phyloP scores from a whole-genome alignment of 1,140 invertebrate species.

The Drosophila asahinai region DNA sequence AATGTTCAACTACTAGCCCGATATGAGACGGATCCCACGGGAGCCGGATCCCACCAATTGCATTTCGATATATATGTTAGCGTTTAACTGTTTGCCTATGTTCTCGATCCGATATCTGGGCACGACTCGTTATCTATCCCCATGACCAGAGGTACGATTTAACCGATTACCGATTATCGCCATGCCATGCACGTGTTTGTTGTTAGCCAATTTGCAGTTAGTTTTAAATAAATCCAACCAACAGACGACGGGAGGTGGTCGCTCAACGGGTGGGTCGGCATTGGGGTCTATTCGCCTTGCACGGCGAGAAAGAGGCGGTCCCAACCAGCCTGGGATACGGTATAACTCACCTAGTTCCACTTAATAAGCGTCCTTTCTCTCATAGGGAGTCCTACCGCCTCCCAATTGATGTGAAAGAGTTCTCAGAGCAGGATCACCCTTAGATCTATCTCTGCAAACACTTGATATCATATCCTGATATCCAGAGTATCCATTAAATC shows the following conservation, averaged over 20 bases:
- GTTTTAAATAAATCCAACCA: slow-evolving; percentile 45
- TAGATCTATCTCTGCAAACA: no score
- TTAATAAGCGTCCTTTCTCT: no score
- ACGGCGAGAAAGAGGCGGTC: background rate
- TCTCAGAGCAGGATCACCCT: background rate
- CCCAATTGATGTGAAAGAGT: no score
- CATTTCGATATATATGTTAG: slow-evolving; percentile 44
- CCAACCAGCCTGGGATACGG: no score
- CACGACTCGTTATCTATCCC: slow-evolving; percentile 8
- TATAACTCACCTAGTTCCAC: no score
- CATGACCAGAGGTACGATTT: slow-evolving; percentile 19
- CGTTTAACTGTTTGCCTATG: slow-evolving; percentile 22
- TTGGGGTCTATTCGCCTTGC: background rate
- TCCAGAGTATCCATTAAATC: background rate
- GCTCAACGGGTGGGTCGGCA: slow-evolving; percentile 13
- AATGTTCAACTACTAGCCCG: slow-evolving; percentile 41
- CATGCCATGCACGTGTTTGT: slow-evolving; percentile 53
- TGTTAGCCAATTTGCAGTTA: slow-evolving; percentile 56
- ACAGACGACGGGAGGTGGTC: slow-evolving; percentile 15
- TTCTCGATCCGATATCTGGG: slow-evolving; percentile 20
- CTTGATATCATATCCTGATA: background rate
- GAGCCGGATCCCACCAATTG: slow-evolving; percentile 29
- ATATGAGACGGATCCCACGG: slow-evolving; percentile 10
- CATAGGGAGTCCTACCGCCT: no score
- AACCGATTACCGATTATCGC: slow-evolving; percentile 43